Conservation (phyloP, 1,140 invertebrate genomes). For the Drosophila ironensis region DNA sequence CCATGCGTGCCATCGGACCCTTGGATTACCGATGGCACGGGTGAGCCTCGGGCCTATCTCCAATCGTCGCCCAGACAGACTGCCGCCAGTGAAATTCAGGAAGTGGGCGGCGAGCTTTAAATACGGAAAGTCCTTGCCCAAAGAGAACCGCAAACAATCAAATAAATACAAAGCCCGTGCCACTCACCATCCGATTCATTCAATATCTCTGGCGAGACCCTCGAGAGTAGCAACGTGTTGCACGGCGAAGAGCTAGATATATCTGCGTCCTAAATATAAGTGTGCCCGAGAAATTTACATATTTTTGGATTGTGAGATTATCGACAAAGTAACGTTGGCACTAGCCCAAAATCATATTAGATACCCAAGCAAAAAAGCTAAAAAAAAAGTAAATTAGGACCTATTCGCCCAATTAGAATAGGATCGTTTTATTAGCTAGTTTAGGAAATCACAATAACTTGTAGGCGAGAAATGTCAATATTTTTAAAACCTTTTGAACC, state of each 20-base stretch:
- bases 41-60: background rate
- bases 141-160: slow-evolving; percentile 18
- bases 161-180: background rate
- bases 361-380: background rate
- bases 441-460: background rate
- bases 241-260: slow-evolving; percentile 7
- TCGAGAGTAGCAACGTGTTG: slow-evolving; percentile 39
- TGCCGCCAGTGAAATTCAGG: slow-evolving; percentile 37
- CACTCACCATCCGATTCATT: slow-evolving; percentile 27
- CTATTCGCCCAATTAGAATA: too few relatives aligned
- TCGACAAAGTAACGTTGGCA: slow-evolving; percentile 34
- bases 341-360: slow-evolving; percentile 26
- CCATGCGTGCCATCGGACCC: slow-evolving; percentile 63
- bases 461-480: too few relatives aligned
- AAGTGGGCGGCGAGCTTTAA: too few relatives aligned
- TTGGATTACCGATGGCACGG: slow-evolving; percentile 67
- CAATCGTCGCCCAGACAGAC: slow-evolving; percentile 18
- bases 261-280: slow-evolving; percentile 27
- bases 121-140: slow-evolving; percentile 38
- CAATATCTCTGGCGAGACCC: background rate
- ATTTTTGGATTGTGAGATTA: background rate
- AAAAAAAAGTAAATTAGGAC: slow-evolving; percentile 29
- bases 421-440: slow-evolving; percentile 18
- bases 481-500: too few relatives aligned
- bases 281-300: slow-evolving; percentile 16